phyloP scores from a whole-genome alignment of 2,888 invertebrate genomes.

The Ornithoptera alexandrae region DNA sequence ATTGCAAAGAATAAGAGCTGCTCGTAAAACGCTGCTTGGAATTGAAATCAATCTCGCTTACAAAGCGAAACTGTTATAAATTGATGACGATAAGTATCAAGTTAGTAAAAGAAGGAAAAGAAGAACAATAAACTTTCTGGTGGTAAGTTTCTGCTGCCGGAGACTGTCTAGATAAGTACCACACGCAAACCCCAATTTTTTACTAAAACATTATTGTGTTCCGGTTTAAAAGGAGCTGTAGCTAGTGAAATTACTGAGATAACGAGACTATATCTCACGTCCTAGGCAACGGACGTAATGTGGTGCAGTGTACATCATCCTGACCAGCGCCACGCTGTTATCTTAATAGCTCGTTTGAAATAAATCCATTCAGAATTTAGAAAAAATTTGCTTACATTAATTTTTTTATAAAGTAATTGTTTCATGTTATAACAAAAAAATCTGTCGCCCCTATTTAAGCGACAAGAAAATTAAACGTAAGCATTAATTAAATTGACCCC shows the following conservation, averaged over 20 bases:
- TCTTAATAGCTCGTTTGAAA: neutral
- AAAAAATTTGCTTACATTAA: neutral
- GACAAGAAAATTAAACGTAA: slow-evolving; percentile 70
- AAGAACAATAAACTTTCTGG: too few relatives aligned
- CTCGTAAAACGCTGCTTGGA: neutral
- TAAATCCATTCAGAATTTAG: neutral
- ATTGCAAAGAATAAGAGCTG: slow-evolving; percentile 9
- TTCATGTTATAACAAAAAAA: slow-evolving; percentile 37
- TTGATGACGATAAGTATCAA: neutral
- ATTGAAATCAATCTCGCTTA: neutral
- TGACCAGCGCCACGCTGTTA: neutral
- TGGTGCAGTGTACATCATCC: too few relatives aligned
- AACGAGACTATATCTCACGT: too few relatives aligned
- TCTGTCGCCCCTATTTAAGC: slow-evolving; percentile 62
- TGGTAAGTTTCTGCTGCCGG: too few relatives aligned
- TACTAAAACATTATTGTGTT: too few relatives aligned
- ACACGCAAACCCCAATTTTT: too few relatives aligned
- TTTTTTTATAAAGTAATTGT: slow-evolving; percentile 7
- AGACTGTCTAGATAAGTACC: too few relatives aligned
- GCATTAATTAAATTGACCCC: slow-evolving; percentile 73
- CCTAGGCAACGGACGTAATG: too few relatives aligned
- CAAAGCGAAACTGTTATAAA: neutral
- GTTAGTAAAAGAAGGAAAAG: too few relatives aligned
- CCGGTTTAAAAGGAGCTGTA: too few relatives aligned
- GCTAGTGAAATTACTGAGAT: too few relatives aligned